Evolutionary conservation across 2,113 vertebrate genomes (phyloP), one percentile per base, ranked within the genome.

Genomic region (Poecile atricapillus): DNA sequence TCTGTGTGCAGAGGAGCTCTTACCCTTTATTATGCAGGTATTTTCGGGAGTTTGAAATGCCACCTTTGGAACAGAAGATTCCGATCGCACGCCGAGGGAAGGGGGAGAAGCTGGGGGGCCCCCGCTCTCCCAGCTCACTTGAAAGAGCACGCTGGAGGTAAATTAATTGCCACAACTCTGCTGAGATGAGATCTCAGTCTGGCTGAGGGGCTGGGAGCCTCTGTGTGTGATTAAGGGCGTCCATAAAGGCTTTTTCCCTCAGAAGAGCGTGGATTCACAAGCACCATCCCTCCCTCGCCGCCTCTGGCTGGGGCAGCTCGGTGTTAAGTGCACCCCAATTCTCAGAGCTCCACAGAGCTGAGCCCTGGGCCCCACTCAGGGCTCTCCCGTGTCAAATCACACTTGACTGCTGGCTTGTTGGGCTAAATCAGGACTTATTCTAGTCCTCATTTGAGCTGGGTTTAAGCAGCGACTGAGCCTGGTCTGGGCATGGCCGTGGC

Each of bases 1-100:
- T 83, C 24, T 60, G 39, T 15, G 76, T 47, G 71, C 65, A 30
- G 71, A 86, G 76, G 35, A 56, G 87, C 68, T 92, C 55, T 59
- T 90, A 83, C 68, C 83, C 96, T 90, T 94, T 75, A 90, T 95
- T 92, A 87, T 88, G 88, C 83, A 59, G 86, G 90, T 86, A 71
- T 92, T 96, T 95, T 81, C 4, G 1, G 86, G 83, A 83, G 85
- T 3, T 50, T 5, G 59, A 94, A 97, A 94, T 90, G 85, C 95
- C 83, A 49, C 30, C 76, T 89, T 64, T 3, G 56, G 92, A 90
- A 78, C 25, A 16, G 59, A 35, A 37, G 58, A 76, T 53, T 59
- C 67, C 30, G 83, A 62, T 20, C n/a, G 55, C 70, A 2, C 12
- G 0, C 2, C 22, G 83, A 43, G 67, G 84, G 78, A 46, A 85